Evolutionary conservation across 1,140 invertebrate species (phyloP), one percentile per base, ranked within the genome.

Genomic region (Nephotettix cincticeps): DNA sequence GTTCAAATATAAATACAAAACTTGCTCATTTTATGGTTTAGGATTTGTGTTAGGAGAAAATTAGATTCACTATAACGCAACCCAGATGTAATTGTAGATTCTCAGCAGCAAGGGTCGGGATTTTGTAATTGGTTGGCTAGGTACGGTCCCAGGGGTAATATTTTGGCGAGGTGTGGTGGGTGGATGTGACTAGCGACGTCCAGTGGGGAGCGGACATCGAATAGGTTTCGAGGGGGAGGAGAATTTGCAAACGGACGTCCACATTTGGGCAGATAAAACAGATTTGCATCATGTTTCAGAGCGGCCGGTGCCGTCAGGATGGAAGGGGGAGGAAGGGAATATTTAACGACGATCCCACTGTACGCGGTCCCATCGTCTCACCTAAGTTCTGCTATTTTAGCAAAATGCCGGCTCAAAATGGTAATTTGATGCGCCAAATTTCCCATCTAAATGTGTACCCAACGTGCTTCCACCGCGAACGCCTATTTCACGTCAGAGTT

Each of bases 361-460:
- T 36, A 67, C 64, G 64, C 45, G 11, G 9, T 43, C 32, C 23
- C 23, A 67, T 43, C 64, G n/a, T 29, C 32, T 29, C 63, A 36
- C 63, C 36, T 65, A 32, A 65, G 36, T 61, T 43, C 40, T 67
- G 64, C 64, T 43, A 67, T 67, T 67, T 43, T 43, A 67, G 64
- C 64, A 67, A 67, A 67, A 67, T 67, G 64, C 40, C 30, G 36
- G 64, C 64, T 67, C 64, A 40, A 29, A 67, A 67, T 67, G 64
- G 64, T 67, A 67, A 67, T 67, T 67, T 67, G 32, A 67, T 67
- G 64, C 64, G 32, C 64, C 23, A 45, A 67, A 67, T 45, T 67
- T 25, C 17, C 32, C 64, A 67, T 67, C 64, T 43, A 43, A 43
- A 45, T 45, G 56, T 61, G 56, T 61, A 61, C 56, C 56, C 56